Percentiles rank a stretch among this genome's conserved stretches.
These are phyloP conservation scores for Eubucco bourcierii DNA, from an alignment of 2,113 vertebrate species.

Conservation along the genomic window DNA sequence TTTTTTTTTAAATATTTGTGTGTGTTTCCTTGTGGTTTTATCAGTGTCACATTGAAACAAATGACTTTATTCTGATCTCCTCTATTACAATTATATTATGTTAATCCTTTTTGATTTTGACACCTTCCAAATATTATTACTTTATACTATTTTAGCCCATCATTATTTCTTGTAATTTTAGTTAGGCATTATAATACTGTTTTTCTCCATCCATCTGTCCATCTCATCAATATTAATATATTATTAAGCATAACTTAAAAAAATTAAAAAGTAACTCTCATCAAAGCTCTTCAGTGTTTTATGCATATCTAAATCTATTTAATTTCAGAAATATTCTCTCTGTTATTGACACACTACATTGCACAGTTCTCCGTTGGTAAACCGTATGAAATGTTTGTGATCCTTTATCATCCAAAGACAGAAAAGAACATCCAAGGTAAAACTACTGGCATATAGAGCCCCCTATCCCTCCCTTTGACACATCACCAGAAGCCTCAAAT, in stretches of 20 bases:
- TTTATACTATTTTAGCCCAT: background rate
- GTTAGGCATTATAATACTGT: background rate
- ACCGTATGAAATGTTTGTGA: background rate
- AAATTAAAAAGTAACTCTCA: background rate
- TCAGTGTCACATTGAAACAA: background rate
- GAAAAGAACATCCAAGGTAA: background rate
- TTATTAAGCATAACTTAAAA: background rate
- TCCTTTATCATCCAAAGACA: background rate
- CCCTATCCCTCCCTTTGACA: background rate
- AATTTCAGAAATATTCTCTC: background rate
- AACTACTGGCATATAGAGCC: background rate
- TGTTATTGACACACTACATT: background rate
- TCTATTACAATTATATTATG: background rate
- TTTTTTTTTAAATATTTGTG: background rate
- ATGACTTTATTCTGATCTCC: background rate
- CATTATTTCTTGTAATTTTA: background rate
- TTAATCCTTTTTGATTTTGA: background rate
- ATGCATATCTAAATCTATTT: background rate
- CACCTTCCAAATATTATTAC: background rate
- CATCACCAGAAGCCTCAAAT: background rate
- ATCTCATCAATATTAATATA: background rate
- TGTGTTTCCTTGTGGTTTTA: slow-evolving; percentile 13
- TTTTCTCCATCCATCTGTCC: background rate
- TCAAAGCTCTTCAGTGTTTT: background rate
- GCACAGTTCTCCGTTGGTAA: background rate